Evolutionary conservation across 2,797 vertebrate genomes (phyloP).

Genomic region (Streptopelia turtur): DNA sequence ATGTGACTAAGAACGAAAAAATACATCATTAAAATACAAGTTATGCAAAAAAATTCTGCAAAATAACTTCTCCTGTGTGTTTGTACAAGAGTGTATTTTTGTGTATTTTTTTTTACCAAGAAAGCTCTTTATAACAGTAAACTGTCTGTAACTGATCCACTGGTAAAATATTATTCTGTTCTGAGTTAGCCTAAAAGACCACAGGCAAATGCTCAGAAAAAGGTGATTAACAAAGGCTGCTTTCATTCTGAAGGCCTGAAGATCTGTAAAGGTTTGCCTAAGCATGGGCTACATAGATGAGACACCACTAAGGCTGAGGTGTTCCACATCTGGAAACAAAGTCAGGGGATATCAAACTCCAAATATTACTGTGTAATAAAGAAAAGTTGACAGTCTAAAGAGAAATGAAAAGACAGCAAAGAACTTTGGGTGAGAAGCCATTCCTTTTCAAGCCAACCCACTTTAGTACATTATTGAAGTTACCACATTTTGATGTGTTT

Average conservation of each 20-base stretch:
- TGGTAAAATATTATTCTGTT: background rate
- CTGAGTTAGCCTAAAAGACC: background rate
- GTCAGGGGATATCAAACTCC: background rate
- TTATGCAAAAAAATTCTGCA: background rate
- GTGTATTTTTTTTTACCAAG: background rate
- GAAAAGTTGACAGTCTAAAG: background rate
- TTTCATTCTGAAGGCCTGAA: slow-evolving; percentile 26
- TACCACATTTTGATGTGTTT: background rate
- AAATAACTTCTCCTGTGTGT: background rate
- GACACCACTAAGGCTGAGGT: background rate
- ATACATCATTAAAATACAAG: background rate
- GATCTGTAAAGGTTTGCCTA: background rate
- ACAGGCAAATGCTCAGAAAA: slow-evolving; percentile 2
- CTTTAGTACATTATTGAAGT: background rate
- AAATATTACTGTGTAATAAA: background rate
- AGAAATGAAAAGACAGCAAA: background rate
- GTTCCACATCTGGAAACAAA: background rate
- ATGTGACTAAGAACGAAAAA: background rate
- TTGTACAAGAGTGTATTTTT: background rate
- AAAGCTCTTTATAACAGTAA: background rate
- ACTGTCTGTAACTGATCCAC: background rate
- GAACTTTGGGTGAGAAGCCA: background rate
- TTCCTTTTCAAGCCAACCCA: background rate
- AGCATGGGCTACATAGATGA: background rate
- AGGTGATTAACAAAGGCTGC: slow-evolving; percentile 25